Evolutionary conservation across 2,888 invertebrate species (phyloP).

Genomic region (Hirtodrosophila alboralis): DNA sequence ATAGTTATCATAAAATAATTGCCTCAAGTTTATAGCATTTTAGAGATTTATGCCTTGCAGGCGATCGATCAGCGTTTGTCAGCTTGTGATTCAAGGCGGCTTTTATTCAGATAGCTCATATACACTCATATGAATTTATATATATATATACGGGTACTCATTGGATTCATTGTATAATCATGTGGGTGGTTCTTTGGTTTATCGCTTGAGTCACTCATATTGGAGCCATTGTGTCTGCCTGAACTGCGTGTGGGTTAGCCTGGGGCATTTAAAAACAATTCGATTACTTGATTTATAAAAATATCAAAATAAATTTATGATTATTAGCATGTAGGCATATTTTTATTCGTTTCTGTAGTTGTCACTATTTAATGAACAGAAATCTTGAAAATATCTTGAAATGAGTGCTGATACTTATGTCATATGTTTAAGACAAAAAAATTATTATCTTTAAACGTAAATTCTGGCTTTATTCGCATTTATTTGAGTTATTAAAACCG

Average conservation of each 20-base stretch:
- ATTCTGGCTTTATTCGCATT: too few species aligned
- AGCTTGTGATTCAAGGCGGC: constrained; percentile 47
- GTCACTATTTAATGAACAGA: too few species aligned
- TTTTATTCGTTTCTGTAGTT: too few species aligned
- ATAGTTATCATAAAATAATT: constrained; percentile 69
- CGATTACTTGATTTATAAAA: constrained; percentile 23
- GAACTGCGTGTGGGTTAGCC: constrained; percentile 69
- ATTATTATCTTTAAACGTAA: too few species aligned
- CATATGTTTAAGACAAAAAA: too few species aligned
- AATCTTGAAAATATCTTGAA: too few species aligned
- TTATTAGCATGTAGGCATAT: too few species aligned
- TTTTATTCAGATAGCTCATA: constrained; percentile 26
- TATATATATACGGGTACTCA: constrained; percentile 46
- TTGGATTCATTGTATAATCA: too few species aligned
- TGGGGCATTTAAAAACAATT: constrained; percentile 37
- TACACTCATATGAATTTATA: too few species aligned
- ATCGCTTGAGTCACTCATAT: constrained; percentile 45
- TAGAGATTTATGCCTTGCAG: constrained; percentile 64
- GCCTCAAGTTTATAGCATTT: constrained; percentile 51
- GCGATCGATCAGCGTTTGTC: constrained; percentile 77
- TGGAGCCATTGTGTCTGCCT: constrained; percentile 69
- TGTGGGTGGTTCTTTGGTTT: constrained; percentile 76
- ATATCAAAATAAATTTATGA: too few species aligned
- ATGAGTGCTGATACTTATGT: too few species aligned
- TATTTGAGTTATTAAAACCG: too few species aligned